Evolutionary conservation across 2,888 invertebrate genomes (phyloP).

Genomic region (Muscina levida): DNA sequence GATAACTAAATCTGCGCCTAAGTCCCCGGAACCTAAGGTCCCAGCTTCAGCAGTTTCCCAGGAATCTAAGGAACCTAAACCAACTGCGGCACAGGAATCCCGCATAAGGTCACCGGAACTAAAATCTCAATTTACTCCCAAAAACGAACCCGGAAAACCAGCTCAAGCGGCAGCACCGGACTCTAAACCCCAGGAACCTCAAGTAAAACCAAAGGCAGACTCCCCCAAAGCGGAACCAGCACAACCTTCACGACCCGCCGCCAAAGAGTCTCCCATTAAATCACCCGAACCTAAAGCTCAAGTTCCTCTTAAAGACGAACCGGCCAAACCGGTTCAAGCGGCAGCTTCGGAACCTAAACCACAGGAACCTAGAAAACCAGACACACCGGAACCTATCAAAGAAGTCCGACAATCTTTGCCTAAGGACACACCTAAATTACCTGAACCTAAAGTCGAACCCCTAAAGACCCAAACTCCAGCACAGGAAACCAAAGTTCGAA

Average conservation of each 20-base stretch:
- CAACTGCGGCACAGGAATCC: background rate
- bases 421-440: no score
- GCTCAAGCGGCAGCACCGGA: background rate
- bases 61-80: no score
- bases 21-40: background rate
- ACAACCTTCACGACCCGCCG: background rate
- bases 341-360: background rate
- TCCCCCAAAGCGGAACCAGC: constrained; percentile 1
- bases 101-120: background rate
- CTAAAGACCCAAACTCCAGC: no score
- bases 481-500: no score
- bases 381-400: no score
- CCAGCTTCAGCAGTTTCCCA: no score
- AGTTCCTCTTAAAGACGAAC: background rate
- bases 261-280: constrained; percentile 29
- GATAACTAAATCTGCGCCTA: no score
- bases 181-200: constrained; percentile 9
- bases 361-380: no score
- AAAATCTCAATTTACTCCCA: background rate
- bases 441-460: background rate
- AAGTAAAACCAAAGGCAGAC: background rate
- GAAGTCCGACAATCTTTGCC: no score
- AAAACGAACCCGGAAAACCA: background rate
- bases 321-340: background rate
- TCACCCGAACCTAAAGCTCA: background rate